Conservation (phyloP, 2,113 vertebrate genomes). For the Sceloporus undulatus region DNA sequence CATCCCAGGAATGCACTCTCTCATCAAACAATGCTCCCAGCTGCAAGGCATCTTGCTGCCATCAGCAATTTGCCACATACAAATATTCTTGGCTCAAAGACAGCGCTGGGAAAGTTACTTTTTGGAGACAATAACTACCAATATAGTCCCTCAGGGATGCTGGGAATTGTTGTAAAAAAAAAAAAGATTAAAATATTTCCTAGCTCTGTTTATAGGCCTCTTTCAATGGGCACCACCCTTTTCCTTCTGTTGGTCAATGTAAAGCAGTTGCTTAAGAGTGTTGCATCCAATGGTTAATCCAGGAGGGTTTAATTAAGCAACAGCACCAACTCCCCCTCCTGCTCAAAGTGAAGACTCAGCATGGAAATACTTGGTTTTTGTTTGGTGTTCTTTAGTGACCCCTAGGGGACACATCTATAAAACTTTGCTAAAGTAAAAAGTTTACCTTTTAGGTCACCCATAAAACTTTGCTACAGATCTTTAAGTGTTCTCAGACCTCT, state of each 20-base stretch:
- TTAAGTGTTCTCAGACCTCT: background rate
- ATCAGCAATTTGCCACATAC: constrained; percentile 38
- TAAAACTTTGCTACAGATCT: background rate
- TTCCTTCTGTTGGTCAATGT: background rate
- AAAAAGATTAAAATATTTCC: too few species aligned
- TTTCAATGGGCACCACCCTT: constrained; percentile 50
- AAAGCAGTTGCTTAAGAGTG: background rate
- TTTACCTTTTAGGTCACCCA: too few species aligned
- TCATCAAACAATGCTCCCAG: background rate
- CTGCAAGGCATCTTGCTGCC: constrained; percentile 33
- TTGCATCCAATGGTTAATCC: constrained; percentile 22
- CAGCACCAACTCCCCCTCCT: background rate
- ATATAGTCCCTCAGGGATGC: too few species aligned
- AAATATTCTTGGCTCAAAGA: constrained; percentile 49
- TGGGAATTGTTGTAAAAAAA: too few species aligned
- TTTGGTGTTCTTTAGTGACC: constrained; percentile 58
- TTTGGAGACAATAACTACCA: too few species aligned
- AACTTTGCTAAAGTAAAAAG: background rate
- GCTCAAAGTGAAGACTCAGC: background rate
- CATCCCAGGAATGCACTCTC: background rate
- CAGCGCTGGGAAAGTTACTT: too few species aligned
- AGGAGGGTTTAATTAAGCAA: background rate
- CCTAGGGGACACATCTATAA: constrained; percentile 59
- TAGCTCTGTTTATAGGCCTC: constrained; percentile 14
- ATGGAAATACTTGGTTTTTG: background rate